Base-by-base conservation (phyloP, 1,140 invertebrate species). In the Coenobita brevimanus region DNA sequence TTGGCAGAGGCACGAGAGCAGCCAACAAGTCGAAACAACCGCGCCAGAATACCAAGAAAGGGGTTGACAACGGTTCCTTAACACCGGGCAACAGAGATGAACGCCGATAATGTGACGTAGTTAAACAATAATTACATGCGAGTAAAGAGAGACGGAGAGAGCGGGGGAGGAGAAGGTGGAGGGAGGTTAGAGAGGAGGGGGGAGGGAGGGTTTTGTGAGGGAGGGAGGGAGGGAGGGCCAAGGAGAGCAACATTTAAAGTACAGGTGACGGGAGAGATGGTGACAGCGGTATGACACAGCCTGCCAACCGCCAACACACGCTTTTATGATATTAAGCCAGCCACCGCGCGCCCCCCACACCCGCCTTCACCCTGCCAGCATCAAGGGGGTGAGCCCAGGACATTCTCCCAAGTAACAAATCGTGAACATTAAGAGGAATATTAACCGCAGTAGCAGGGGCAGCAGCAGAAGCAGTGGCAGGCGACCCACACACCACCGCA, bases 221-320 rank as follows among this genome's bases (percentile, higher is more conserved):
- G 75, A 76, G 75, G 60, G 83, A 71, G 83, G 78, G 78, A 38
- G 57, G 54, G 89, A 75, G 73, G 83, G 85, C 79, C 62, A 69
- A 89, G 83, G 83, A 90, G 88, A 82, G 89, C 86, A 80, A 60
- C 60, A 79, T 84, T 84, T 80, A 67, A 82, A 81, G 43, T 64
- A 67, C 69, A 82, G 73, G 76, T 50, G 60, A 64, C 33, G 57
- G 76, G 78, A 60, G 82, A 69, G 46, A 62, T 69, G 79, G 36
- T 33, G 57, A 73, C 80, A 30, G 24, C 30, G 76, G 85, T 13
- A 69, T 54, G 73, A 86, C 67, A 79, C 36, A 57, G 21, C 79
- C 79, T 33, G 43, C 79, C 38, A 36, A 36, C 60, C 38, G 27
- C 30, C 50, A 75, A 36, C 60, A 13, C 57, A 24, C 38, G 46